Evolutionary conservation across 2,113 vertebrate species (phyloP), one percentile per base, ranked within the genome.

Genomic region (Cebus imitator): DNA sequence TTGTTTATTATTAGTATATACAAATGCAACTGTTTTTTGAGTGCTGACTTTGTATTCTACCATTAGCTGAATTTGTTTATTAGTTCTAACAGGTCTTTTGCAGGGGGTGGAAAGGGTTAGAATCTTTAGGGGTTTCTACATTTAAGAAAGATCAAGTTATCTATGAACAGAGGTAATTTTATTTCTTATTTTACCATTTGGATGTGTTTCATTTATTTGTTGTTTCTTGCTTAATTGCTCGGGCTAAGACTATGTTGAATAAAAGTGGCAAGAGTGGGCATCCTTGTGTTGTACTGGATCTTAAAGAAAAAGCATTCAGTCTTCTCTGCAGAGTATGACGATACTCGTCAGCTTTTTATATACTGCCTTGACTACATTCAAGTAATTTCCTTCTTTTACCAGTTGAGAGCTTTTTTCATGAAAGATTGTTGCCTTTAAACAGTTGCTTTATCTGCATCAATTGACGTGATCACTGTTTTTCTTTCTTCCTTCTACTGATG

Each of bases 101-200:
- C 1, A 0, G 35, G 35, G 35, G 16, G 32, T 5, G 3, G 68
- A 30, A 21, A 14, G 21, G 4, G 20, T 16, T 40, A 40, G n/a
- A 72, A 12, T 75, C 40, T 45, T 43, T 27, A 75, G 72, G 40
- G 5, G 43, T 75, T 43, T 75, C 40, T 25, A 75, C 40, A 16
- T 43, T 45, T 25, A 43, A 75, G 12, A 45, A 27, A 43, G 72
- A 75, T 27, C 35, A 43, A 27, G 40, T 27, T 25, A 27, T 75
- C 40, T 43, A 11, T 43, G 8, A 27, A 75, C 5, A 75, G 72
- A 27, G 6, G 1, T 75, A 75, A 27, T 75, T 45, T 43, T 43
- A 75, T 5, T 43, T 40, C 23, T 25, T 75, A 23, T 27, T 75
- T 43, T 75, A 7, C 11, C 21, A 43, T 43, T 27, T 75, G 40